Base-by-base conservation (phyloP, 2,113 vertebrate species). In the Corythornis cristatus region DNA sequence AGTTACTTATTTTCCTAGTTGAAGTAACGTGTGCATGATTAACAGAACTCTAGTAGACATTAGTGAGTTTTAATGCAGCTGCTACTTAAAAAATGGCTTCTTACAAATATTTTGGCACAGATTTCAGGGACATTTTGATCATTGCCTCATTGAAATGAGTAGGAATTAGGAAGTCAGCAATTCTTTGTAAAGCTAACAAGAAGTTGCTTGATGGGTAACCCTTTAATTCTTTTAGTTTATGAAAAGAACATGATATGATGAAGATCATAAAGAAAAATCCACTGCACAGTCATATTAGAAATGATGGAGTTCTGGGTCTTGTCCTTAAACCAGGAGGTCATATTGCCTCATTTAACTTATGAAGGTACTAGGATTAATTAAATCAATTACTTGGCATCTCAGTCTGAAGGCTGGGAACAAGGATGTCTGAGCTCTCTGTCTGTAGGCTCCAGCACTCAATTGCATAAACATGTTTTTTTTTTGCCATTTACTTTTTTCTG, bases 361-460 rank as follows among this genome's bases (percentile, higher is more conserved):
- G 45, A 77, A 76, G 43, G 33, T 50, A 54, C 54, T 53, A 56
- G 2, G 5, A 68, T 88, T 95, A 90, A 91, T 92, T 92, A 82
- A 86, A 65, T 90, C 20, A 86, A 43, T 82, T n/a, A 60, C 31
- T 88, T 92, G 57, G 70, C 66, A 84, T 72, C 62, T 92, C 71
- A 64, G 8, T 28, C 57, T 57, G 74, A 65, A 89, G 65, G 15
- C 48, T 78, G 62, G 33, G 45, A 67, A 16, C 70, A 71, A 82
- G 45, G 21, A 28, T 68, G 15, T 50, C 40, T 46, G 18, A 74
- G 18, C 46, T 74, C 46, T 74, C 7, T 23, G 37, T 67, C 73
- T 86, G 8, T 43, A 74, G 60, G 26, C 6, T 58, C 28, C 33
- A 29, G 58, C 62, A 6, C 5, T 43, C 40, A 81, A 74, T 35